Base-by-base conservation (phyloP, 1,140 invertebrate species). In the Panonychus citri region DNA sequence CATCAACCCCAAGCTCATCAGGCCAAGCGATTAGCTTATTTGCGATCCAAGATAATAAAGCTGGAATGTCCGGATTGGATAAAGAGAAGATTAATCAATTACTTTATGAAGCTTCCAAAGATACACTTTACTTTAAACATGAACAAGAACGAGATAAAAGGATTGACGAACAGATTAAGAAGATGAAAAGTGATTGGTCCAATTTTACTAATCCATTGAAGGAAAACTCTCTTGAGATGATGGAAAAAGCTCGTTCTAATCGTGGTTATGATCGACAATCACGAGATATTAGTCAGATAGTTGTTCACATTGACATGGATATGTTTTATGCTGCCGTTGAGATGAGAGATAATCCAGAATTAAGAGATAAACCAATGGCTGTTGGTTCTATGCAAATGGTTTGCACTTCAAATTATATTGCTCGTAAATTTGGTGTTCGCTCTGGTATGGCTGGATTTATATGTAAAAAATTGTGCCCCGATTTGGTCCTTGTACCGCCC, bases 401-500 rank as follows among this genome's bases (percentile, higher is more conserved):
- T 64, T 55, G 74, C 21, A 81, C 79, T 19, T 78, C 77, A 0
- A 81, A 81, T 66, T 81, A 81, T 64, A 58, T 70, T 7, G 79
- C 79, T 3, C 66, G 79, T 27, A 70, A 71, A 57, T 81, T 68
- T 70, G 79, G 79, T 81, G 54, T 59, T 13, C 64, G 79, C 53
- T 77, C 79, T 46, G 79, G 71, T 13, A 80, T 81, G 79, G 77
- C 80, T n/a, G 79, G 79, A 4, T 81, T 81, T 63, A 80, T 81
- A 60, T 79, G 67, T 0, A 73, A 70, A 52, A 78, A 79, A 64
- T 66, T 81, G 4, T 81, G 79, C 64, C 78, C 79, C 3, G 60
- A 76, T 34, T 66, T 81, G 3, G 65, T 73, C 1, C 73, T 81
- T 56, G 73, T 81, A 13, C 70, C 71, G 0, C 59, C 63, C 3